Base-by-base conservation (phyloP, 2,113 vertebrate species). In the Perccottus glenii region DNA sequence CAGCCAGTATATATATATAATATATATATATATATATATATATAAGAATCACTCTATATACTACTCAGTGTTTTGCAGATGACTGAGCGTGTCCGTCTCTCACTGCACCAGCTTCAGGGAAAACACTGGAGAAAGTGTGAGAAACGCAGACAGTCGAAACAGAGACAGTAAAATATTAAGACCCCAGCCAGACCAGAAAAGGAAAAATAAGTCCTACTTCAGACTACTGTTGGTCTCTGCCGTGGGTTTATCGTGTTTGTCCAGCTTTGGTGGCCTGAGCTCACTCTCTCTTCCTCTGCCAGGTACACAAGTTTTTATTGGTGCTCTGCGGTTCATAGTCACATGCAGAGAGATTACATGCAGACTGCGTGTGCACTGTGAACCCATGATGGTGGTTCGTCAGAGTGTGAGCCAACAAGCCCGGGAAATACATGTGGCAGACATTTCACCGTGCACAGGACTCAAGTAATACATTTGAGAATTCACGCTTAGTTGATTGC, bases 221-320 rank as follows among this genome's bases (percentile, higher is more conserved):
- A 7, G 57, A 48, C 72, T 59, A 36, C 76, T 61, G 78, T 70
- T 69, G 61, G 73, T 70, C 32, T 74, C 15, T 16, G 6, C 57
- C 36, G 70, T 60, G 45, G 58, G 67, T 73, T 75, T 64, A 63
- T 55, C 51, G 52, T 87, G 75, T 89, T 88, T 88, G 79, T 81
- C 60, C 81, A 89, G 81, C 81, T 85, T 82, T 64, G 53, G 78
- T 56, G 15, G 60, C 58, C 65, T 36, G n/a, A 38, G 64, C 33
- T 10, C 5, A 32, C 40, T 49, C 58, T 82, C 32, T 61, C 62
- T 81, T 76, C 69, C 9, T 53, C 19, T 79, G 82, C 81, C 75
- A 84, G 67, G 57, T 67, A 36, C 64, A 59, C 65, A 51, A 38
- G 73, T 85, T 90, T 75, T 47, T 58, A 38, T 71, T 87, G 85